Evolutionary conservation across 2,113 vertebrate species (phyloP), one percentile per base, ranked within the genome.

Genomic region (Hydrolagus affinis): DNA sequence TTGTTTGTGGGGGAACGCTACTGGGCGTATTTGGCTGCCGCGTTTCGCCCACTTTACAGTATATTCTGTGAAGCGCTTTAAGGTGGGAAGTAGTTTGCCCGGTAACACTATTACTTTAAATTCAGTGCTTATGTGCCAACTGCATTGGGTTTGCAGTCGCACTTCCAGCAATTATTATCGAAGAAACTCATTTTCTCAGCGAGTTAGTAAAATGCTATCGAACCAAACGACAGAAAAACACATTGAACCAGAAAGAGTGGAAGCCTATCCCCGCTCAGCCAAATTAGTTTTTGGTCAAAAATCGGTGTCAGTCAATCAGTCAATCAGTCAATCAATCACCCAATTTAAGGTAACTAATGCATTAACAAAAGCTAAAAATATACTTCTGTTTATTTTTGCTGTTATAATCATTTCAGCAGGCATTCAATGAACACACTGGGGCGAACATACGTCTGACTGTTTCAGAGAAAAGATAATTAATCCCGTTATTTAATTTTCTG

Each of bases 381-480:
- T 28, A 66, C 66, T 83, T 60, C 60, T 30, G 78, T 10, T 68
- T 83, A 28, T 66, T 11, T n/a, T 62, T 80, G 25, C 25, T 68
- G 78, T 83, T 32, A 15, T 30, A 68, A 25, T 66, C 25, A 83
- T 83, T 60, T 66, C 78, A 83, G 78, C 78, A 60, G 66, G 64
- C 60, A 66, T 83, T 9, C 78, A 83, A 19, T 4, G 77, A 83
- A 83, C 78, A 83, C 66, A 66, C 60, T 62, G 19, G 78, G 66
- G 30, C 78, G 66, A 83, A 83, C 44, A 44, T 44, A 44, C 66
- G 78, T 64, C 60, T 68, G 78, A 83, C 78, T 83, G 78, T 66
- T 83, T 66, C 60, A 11, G 15, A 80, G 77, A 64, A 59, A 83
- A 83, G 78, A 83, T 83, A 60, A 83, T 83, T 83, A 83, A 83